Percentiles rank a stretch among this genome's conserved stretches.
Conservation (phyloP, 1,140 invertebrate genomes). For the Notospermus geniculatus region DNA sequence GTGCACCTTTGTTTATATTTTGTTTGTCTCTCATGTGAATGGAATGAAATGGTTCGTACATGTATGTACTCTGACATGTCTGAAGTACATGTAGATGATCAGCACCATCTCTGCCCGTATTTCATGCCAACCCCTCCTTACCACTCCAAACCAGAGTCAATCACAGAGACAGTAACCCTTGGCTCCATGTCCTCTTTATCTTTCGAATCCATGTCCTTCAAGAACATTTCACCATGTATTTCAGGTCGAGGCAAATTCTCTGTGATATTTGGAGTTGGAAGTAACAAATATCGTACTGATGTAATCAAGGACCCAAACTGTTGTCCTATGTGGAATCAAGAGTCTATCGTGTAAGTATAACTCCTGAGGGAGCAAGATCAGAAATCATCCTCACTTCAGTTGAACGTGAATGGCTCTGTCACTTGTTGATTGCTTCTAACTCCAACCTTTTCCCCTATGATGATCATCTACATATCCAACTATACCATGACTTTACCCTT, state of each 20-base stretch:
- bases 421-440: neutral
- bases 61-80: too few relatives aligned
- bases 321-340: slow-evolving; percentile 51
- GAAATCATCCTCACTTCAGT: neutral
- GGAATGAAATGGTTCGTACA: too few relatives aligned
- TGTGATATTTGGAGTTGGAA: slow-evolving; percentile 49
- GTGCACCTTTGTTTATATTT: too few relatives aligned
- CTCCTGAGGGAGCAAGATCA: neutral
- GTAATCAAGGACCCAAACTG: slow-evolving; percentile 41
- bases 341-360: slow-evolving; percentile 44
- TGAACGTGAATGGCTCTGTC: neutral
- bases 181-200: neutral
- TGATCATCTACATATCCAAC: neutral
- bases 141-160: too few relatives aligned
- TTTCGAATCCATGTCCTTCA: neutral
- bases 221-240: neutral
- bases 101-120: too few relatives aligned
- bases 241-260: slow-evolving; percentile 48
- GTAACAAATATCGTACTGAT: slow-evolving; percentile 43
- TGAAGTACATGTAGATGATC: too few relatives aligned
- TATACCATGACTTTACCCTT: neutral
- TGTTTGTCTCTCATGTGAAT: too few relatives aligned
- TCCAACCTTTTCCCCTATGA: neutral
- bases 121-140: too few relatives aligned
- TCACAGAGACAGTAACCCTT: too few relatives aligned